These are phyloP conservation scores for Lasaia peninsularis DNA, from an alignment of 1,140 invertebrate genomes.

Conservation along the genomic window DNA sequence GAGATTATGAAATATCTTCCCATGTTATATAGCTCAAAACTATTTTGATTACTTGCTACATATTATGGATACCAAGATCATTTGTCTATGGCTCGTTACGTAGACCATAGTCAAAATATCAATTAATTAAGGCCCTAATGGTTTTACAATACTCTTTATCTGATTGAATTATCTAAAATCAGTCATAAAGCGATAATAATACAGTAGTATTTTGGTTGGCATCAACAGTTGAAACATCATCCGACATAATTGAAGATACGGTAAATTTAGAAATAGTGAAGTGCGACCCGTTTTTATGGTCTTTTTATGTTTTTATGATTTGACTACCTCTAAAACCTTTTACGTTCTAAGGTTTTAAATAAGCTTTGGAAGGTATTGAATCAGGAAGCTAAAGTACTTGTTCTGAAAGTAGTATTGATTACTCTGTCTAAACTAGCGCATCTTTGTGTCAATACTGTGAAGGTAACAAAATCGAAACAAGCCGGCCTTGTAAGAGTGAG, in stretches of 20 bases:
- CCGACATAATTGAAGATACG: constrained; percentile 48
- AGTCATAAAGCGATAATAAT: neutral
- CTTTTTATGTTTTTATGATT: constrained; percentile 18
- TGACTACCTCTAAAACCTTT: neutral
- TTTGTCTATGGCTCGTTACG: constrained; percentile 12
- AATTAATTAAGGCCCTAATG: constrained; percentile 16
- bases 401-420: too few species aligned
- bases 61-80: neutral
- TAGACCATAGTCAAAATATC: constrained; percentile 15
- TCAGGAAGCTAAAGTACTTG: too few species aligned
- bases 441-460: too few species aligned
- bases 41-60: neutral
- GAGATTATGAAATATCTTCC: too few species aligned
- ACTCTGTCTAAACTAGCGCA: too few species aligned
- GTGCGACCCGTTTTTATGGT: constrained; percentile 23
- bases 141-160: neutral
- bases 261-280: neutral
- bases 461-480: too few species aligned
- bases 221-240: constrained; percentile 38
- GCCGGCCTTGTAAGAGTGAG: too few species aligned
- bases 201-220: neutral
- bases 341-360: neutral
- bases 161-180: neutral
- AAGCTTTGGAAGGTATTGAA: neutral
- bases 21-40: too few species aligned